Evolutionary conservation across 2,113 vertebrate species (phyloP).

Genomic region (Ochotona princeps): DNA sequence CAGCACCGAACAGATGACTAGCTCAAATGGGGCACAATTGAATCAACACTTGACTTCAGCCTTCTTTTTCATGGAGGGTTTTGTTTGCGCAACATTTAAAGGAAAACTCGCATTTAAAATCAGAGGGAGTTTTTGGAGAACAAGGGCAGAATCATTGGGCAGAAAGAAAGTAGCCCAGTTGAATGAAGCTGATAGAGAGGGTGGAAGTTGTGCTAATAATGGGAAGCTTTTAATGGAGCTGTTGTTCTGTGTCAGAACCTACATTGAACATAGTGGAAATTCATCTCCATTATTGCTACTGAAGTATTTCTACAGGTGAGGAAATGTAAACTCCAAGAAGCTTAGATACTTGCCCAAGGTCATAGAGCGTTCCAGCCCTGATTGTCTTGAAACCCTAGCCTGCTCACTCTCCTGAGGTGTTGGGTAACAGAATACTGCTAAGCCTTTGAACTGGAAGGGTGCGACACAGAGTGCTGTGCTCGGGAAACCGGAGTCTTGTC

Average conservation of each 20-base stretch:
- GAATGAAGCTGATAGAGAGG: neutral
- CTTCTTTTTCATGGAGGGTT: too few relatives aligned
- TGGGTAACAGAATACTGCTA: neutral
- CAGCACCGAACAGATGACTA: neutral
- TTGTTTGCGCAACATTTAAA: neutral
- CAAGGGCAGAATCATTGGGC: neutral
- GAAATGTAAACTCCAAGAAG: neutral
- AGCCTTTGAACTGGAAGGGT: constrained; percentile 1
- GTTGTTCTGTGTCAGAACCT: neutral
- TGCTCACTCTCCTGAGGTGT: neutral
- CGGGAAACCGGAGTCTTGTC: neutral
- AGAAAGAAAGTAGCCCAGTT: constrained; percentile 3
- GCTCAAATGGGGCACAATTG: neutral
- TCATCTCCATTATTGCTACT: neutral
- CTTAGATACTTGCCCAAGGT: neutral
- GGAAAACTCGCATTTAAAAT: neutral
- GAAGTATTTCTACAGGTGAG: neutral
- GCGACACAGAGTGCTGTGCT: neutral
- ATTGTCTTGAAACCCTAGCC: neutral
- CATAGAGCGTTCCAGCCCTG: neutral
- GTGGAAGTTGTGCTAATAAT: neutral
- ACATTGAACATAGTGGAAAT: neutral
- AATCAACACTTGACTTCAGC: neutral
- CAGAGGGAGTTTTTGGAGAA: neutral
- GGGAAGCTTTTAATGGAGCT: neutral